Evolutionary conservation across 2,888 invertebrate species (phyloP), one percentile per base, ranked within the genome.

Genomic region (Gasteruption jaculator): DNA sequence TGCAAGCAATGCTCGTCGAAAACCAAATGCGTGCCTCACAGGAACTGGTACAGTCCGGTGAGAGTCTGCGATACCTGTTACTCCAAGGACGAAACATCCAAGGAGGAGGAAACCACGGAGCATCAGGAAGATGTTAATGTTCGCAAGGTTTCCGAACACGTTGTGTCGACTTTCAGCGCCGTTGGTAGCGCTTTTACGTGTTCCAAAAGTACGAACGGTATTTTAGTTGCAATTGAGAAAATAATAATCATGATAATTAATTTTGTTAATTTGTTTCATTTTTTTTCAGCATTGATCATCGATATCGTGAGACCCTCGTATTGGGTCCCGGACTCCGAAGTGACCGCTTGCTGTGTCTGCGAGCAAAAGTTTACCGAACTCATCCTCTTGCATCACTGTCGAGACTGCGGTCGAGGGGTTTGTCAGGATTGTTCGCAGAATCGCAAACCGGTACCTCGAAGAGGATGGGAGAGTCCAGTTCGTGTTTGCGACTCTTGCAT

Each of bases 271-370:
- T 30, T 24, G n/a, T 42, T 43, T 41, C 26, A 14, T 3, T 29
- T 38, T 33, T 37, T 56, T 58, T 4, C 45, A 80, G 81, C 75
- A 36, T 67, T 83, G 31, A 81, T 90, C 32, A 88, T 87, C 66
- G 85, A 86, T 50, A 76, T 82, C 4, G 86, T 82, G 4, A 74
- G 87, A 25, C 89, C 89, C 1, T 71, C 79, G 0, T 90, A 90
- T 66, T 90, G 90, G 90, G 78, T 82, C 21, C 85, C 88, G 1
- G 89, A 90, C 65, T 75, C 75, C 4, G 81, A 85, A 56, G 80
- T 86, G 36, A 74, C 73, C 14, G 68, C 71, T 39, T 90, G 90
- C 63, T 73, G 71, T 46, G 77, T 83, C 8, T 90, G 90, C 63
- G 69, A 76, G 18, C 63, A 70, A 19, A 66, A 70, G 16, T 88